Conservation (phyloP, 2,888 invertebrate genomes). For the Cinara cedri region DNA sequence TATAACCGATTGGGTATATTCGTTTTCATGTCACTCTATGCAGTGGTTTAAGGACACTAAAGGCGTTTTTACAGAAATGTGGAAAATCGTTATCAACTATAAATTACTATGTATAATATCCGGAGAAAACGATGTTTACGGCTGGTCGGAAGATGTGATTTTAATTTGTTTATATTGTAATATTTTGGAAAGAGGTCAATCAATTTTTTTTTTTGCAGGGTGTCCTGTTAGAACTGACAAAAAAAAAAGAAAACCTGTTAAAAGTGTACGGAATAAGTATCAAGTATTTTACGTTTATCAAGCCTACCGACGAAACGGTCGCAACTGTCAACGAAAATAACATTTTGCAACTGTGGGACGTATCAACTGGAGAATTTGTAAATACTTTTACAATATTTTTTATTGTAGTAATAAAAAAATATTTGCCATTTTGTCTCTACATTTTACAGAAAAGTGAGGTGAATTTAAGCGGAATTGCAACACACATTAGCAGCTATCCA, state of each 20-base stretch:
- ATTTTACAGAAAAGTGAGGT: no score
- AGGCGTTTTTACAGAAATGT: slow-evolving; percentile 4
- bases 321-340: neutral
- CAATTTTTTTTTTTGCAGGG: slow-evolving; percentile 8
- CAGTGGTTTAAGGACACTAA: slow-evolving; percentile 20
- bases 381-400: neutral
- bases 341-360: neutral
- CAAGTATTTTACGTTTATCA: slow-evolving; percentile 4
- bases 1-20: neutral
- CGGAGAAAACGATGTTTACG: slow-evolving; percentile 29
- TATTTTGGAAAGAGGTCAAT: no score
- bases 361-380: neutral
- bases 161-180: no score
- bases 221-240: slow-evolving; percentile 1
- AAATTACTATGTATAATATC: neutral
- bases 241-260: neutral
- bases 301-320: neutral
- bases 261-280: slow-evolving; percentile 24
- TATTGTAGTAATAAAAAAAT: no score
- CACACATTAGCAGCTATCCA: neutral
- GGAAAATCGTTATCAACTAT: neutral
- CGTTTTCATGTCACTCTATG: neutral
- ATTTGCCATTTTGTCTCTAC: no score
- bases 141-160: slow-evolving; percentile 32
- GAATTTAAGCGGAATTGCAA: no score